Evolutionary conservation across 2,888 invertebrate genomes (phyloP).

Genomic region (Beris chalybata): DNA sequence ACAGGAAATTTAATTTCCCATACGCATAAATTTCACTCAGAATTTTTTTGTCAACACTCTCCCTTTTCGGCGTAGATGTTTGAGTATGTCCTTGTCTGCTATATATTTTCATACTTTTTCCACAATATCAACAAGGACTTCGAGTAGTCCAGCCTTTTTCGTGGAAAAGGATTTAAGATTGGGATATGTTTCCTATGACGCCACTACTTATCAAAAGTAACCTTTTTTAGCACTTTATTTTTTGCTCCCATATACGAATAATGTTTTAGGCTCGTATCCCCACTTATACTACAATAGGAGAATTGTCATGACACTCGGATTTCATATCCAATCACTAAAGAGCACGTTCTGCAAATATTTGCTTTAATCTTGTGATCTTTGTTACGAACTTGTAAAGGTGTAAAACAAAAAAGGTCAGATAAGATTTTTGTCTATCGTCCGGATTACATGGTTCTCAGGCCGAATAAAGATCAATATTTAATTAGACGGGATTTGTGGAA

Average conservation of each 20-base stretch:
- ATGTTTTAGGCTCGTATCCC: no score
- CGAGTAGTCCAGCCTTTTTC: no score
- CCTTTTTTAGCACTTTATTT: not conserved
- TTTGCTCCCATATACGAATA: not conserved
- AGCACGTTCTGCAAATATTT: conserved; percentile 36
- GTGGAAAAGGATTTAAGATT: no score
- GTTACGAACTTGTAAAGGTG: conserved; percentile 28
- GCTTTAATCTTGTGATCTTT: conserved; percentile 28
- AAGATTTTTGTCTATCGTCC: conserved; percentile 25
- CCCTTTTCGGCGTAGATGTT: not conserved
- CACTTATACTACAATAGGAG: not conserved
- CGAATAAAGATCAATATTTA: not conserved
- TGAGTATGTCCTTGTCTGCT: no score
- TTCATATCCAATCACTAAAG: conserved; percentile 33
- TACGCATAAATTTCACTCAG: conserved; percentile 42
- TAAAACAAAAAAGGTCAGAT: conserved; percentile 28
- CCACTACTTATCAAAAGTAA: not conserved
- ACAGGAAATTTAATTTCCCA: conserved; percentile 45
- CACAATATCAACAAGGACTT: no score
- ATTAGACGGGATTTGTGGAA: no score
- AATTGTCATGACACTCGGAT: conserved; percentile 20
- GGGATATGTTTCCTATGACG: no score
- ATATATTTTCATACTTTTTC: no score
- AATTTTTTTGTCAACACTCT: conserved; percentile 8
- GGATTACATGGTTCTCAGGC: conserved; percentile 27